Conservation (phyloP, 2,113 vertebrate species). For the Athene cunicularia region DNA sequence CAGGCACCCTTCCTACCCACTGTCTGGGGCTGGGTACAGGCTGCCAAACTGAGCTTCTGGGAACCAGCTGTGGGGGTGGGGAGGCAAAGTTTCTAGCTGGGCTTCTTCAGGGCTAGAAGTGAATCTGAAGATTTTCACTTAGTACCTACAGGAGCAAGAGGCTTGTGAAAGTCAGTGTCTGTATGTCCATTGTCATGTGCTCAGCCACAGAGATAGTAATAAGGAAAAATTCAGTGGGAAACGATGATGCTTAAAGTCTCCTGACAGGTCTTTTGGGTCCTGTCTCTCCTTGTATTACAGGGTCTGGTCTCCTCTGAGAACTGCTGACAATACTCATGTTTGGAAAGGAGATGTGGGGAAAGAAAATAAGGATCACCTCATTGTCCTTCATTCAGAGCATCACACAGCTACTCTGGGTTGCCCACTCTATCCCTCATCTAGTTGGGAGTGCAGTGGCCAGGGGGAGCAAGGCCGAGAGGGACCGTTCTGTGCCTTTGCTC, state of each 20-base stretch:
- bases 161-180: not conserved
- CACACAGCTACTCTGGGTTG: not conserved
- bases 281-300: not conserved
- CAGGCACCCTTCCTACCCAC: not conserved
- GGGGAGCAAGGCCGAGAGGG: not conserved
- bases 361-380: not conserved
- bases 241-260: not conserved
- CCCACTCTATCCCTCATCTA: not conserved
- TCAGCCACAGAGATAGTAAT: not conserved
- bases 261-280: not conserved
- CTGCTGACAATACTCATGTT: not conserved
- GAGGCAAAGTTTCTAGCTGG: not conserved
- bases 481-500: not conserved
- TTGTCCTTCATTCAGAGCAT: not conserved
- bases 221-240: not conserved
- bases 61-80: fast-evolving
- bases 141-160: not conserved
- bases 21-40: not conserved
- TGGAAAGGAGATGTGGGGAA: not conserved
- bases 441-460: not conserved
- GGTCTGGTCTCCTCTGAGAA: not conserved
- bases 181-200: fast-evolving
- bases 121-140: not conserved
- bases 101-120: not conserved
- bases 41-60: not conserved